Evolutionary conservation across 2,113 vertebrate species (phyloP).

Genomic region (Phylloscopus trochiloides): DNA sequence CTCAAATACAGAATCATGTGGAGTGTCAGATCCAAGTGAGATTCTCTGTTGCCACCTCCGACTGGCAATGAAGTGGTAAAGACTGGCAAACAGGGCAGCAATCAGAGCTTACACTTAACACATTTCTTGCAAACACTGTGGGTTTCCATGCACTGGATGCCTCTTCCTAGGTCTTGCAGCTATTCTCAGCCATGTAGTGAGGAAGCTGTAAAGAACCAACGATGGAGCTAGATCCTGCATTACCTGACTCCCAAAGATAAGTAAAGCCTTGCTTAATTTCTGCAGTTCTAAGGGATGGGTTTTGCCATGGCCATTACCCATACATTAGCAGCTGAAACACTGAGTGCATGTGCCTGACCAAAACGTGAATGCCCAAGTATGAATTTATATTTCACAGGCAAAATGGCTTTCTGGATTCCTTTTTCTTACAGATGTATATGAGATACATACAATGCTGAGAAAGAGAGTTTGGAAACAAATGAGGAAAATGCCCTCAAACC

Average conservation of each 20-base stretch:
- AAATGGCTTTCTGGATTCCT: not conserved
- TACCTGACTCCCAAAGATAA: not conserved
- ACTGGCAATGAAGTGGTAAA: not conserved
- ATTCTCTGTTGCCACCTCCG: not conserved
- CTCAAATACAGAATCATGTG: not conserved
- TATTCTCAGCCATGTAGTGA: not conserved
- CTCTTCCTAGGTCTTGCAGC: not conserved
- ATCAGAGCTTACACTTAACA: not conserved
- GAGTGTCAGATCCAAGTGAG: not conserved
- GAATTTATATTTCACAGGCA: not conserved
- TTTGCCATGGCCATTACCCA: not conserved
- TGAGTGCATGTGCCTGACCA: not conserved
- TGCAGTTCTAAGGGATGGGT: not conserved
- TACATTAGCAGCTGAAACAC: not conserved
- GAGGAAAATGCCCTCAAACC: rapidly evolving
- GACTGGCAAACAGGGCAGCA: not conserved
- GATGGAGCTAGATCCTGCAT: not conserved
- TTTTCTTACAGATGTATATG: not conserved
- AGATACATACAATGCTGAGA: not conserved
- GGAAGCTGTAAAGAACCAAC: not conserved
- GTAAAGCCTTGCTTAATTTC: not conserved
- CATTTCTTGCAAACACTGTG: not conserved
- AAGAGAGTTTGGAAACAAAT: not conserved
- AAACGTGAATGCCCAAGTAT: rapidly evolving
- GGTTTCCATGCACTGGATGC: not conserved